A percentile compares a stretch with the other conserved stretches of the same genome.
phyloP scores from a whole-genome alignment of 2,888 invertebrate genomes.

The Apantesis nais region DNA sequence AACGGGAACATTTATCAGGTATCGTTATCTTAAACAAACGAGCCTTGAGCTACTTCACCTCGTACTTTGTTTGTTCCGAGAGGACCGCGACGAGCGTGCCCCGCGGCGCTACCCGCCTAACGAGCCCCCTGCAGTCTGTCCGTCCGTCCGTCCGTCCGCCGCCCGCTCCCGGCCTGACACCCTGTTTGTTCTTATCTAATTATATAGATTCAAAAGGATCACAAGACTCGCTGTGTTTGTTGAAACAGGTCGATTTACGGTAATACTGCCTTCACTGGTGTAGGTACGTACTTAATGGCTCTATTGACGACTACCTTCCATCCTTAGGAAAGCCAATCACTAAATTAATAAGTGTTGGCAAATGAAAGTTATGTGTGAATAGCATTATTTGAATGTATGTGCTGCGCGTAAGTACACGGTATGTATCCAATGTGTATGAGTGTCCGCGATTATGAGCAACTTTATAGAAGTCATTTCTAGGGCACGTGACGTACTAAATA shows the following conservation, averaged over 20 bases:
- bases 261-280: neutral
- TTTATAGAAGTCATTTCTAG: too few relatives aligned
- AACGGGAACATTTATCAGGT: neutral
- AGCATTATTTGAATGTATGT: too few relatives aligned
- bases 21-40: slow-evolving; percentile 5
- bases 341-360: neutral
- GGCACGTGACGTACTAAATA: too few relatives aligned
- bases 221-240: slow-evolving; percentile 13
- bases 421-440: too few relatives aligned
- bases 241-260: slow-evolving; percentile 9
- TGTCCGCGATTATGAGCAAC: too few relatives aligned
- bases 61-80: neutral
- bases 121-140: slow-evolving; percentile 2
- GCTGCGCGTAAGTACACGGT: too few relatives aligned
- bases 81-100: slow-evolving; percentile 7
- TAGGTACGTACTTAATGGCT: neutral
- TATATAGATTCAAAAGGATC: slow-evolving; percentile 17
- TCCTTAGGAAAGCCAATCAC: too few relatives aligned
- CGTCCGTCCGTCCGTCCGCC: slow-evolving; percentile 2
- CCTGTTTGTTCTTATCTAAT: slow-evolving; percentile 18
- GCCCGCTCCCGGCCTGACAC: neutral
- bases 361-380: neutral
- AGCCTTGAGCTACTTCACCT: neutral
- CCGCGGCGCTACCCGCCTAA: slow-evolving; percentile 10
- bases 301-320: neutral